Conservation (phyloP, 2,888 invertebrate genomes). For the Netelia inedita region DNA sequence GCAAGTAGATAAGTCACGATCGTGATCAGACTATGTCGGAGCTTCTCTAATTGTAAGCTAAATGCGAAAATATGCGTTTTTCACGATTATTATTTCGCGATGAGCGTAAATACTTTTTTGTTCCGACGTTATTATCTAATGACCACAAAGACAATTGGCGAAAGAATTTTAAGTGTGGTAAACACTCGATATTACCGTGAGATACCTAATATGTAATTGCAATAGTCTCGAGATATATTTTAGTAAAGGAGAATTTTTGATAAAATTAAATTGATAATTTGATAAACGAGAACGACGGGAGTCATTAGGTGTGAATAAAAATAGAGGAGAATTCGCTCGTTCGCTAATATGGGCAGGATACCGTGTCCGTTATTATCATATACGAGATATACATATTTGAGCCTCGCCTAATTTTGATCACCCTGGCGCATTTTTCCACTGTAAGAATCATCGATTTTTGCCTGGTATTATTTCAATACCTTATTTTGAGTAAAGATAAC, state of each 20-base stretch:
- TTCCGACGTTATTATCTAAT: constrained; percentile 43
- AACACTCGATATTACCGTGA: constrained; percentile 44
- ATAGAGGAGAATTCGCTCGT: background rate
- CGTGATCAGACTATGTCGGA: constrained; percentile 53
- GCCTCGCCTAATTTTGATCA: too few relatives aligned
- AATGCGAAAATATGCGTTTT: too few relatives aligned
- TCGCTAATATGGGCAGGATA: too few relatives aligned
- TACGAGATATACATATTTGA: too few relatives aligned
- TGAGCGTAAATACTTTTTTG: too few relatives aligned
- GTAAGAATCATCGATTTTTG: too few relatives aligned
- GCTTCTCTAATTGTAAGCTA: background rate
- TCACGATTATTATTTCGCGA: too few relatives aligned
- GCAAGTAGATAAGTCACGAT: constrained; percentile 52
- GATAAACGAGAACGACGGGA: background rate
- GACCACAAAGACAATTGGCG: constrained; percentile 21
- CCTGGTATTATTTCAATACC: too few relatives aligned
- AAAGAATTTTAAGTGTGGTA: constrained; percentile 38
- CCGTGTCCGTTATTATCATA: too few relatives aligned
- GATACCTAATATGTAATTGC: constrained; percentile 10
- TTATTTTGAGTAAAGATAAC: too few relatives aligned
- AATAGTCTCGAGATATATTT: constrained; percentile 19
- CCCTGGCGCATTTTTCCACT: too few relatives aligned
- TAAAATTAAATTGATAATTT: too few relatives aligned
- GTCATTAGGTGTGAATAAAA: constrained; percentile 10
- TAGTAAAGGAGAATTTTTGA: constrained; percentile 20